Base-by-base conservation (phyloP, 2,797 vertebrate species). In the Leucoraja ocellata region DNA sequence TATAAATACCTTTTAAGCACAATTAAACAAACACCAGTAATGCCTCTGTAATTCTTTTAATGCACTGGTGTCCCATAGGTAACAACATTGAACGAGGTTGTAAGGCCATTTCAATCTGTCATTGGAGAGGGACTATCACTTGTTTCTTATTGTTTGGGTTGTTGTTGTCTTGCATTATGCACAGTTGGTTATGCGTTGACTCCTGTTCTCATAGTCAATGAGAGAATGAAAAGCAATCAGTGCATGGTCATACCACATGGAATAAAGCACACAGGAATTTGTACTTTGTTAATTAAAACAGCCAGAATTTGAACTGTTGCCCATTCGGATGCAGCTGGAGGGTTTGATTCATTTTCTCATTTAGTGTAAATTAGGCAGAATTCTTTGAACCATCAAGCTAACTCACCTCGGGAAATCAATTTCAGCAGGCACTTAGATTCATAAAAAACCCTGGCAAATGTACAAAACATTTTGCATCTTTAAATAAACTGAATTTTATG, bases 371-470 rank as follows among this genome's bases (percentile, higher is more conserved):
- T 92, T 92, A 92, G 90, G 58, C 90, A 76, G 86, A 94, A 95
- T 95, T 96, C 95, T 95, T 95, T 96, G 96, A 96, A 95, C 95
- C 95, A 94, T 94, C 94, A 32, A 96, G 95, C 95, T 94, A 95
- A 93, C 96, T 97, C 96, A 95, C 95, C 96, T 94, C 95, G 96
- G 96, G 96, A 97, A 97, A 96, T 96, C 96, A 97, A 97, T 97
- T 96, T 96, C 95, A 97, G 96, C 96, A 96, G 95, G 93, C 95
- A 95, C 94, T 95, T 95, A 94, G 94, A 95, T 95, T 95, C 95
- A 95, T 95, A 95, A 96, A 95, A 96, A 76, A 96, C 96, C 96
- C 95, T 96, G 96, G 96, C 96, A 97, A 96, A 76, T 92, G 71
- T 76, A 92, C 90, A 92, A 92, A 92, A 92, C 68, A 92, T 74